Evolutionary conservation across 2,113 vertebrate genomes (phyloP), one percentile per base, ranked within the genome.

Genomic region (Notarius quadriscutis): DNA sequence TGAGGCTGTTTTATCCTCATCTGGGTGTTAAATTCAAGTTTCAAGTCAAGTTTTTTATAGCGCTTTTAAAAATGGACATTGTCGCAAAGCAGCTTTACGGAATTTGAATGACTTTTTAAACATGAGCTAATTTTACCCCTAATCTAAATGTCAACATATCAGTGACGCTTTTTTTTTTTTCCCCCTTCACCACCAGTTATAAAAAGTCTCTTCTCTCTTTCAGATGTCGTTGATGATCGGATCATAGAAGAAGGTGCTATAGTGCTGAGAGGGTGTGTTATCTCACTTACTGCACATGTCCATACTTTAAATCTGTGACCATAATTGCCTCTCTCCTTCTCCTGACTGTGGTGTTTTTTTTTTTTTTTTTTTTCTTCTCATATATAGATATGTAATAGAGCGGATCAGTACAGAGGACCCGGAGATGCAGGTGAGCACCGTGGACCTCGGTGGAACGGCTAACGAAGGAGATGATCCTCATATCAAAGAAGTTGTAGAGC

Each of bases 221-320:
- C 88, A 96, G 95, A 95, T 92, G 93, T 95, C 4, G 6, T 92
- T 5, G 95, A 95, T 90, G 95, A 96, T 82, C 88, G 65, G 30
- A 95, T 96, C 53, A 58, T 95, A 58, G 94, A 95, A 75, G 90
- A 91, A 84, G 91, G 93, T 63, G 95, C 92, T 1, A 85, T 95
- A 71, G 90, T 95, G 78, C 90, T 96, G 9, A 92, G 95, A 91
- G 93, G 93, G 95, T 95, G 90, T 89, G 88, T 89, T 12, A 17
- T 27, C 86, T 34, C 30, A 51, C 58, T 77, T 22, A 4, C 67
- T 53, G 30, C 20, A 77, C 12, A 63, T 65, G 30, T 57, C 0
- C 12, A 17, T 41, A 15, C 30, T 69, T 72, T 14, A 79, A n/a
- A 51, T 60, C n/a, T 63, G 9, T 60, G 20, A 22, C 65, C 11